Evolutionary conservation across 2,888 invertebrate genomes (phyloP), one percentile per base, ranked within the genome.

Genomic region (Caenorhabditis afra): DNA sequence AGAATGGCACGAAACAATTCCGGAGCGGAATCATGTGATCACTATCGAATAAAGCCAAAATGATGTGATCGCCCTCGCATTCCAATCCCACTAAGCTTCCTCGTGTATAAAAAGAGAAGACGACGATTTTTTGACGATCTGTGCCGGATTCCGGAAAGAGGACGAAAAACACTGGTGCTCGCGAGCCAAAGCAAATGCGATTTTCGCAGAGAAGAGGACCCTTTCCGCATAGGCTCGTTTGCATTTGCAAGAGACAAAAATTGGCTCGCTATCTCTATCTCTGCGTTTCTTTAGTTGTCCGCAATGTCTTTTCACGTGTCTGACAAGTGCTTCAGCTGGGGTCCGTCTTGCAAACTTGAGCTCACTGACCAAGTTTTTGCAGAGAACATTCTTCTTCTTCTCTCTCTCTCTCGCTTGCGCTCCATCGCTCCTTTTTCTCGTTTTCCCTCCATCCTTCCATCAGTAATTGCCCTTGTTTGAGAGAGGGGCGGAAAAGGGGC

Each of bases 401-500:
- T 16, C 20, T n/a, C 35, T 37, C 16, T 8, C 35, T 35, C 35
- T n/a, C n/a, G 5, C 35, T n/a, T 11, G 2, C 20, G 10, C 58
- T 55, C 61, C 29, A n/a, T n/a, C n/a, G n/a, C n/a, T n/a, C n/a
- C n/a, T n/a, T n/a, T n/a, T n/a, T n/a, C 37, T 23, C 18, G 20
- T 29, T 49, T 23, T 47, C 23, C 29, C 59, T 23, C 12, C 18
- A 45, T 41, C 29, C 7, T 29, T 7, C 29, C 29, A 29, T 29
- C 29, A 62, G 49, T 71, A 50, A 71, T 64, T 71, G 29, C 29
- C 62, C 62, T 71, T 57, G 55, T 64, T 71, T 55, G 57, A 16
- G 4, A 5, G 23, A 58, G 8, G 22, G n/a, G n/a, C n/a, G n/a
- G 35, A 53, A 53, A 49, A 20, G 5, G 37, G 53, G 53, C 53